A percentile compares a stretch with the other conserved stretches of the same genome.
phyloP scores from a whole-genome alignment of 2,113 vertebrate genomes.

The Heterotis niloticus region DNA sequence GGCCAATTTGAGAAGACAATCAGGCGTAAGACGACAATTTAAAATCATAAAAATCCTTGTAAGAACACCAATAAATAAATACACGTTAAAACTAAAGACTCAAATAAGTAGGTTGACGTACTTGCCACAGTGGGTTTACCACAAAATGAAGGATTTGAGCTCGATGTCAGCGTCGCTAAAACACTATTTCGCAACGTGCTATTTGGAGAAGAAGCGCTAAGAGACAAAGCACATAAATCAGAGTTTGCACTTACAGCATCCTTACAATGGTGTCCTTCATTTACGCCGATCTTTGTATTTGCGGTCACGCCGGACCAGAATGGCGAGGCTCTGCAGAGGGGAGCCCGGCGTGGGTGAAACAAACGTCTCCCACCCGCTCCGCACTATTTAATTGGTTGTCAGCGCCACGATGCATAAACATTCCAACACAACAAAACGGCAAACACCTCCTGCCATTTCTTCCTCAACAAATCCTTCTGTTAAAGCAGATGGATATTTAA shows the following conservation, averaged over 20 bases:
- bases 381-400: conserved; percentile 59
- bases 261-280: conserved; percentile 66
- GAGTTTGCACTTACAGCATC: conserved; percentile 67
- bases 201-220: background rate
- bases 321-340: background rate
- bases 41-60: background rate
- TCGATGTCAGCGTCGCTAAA: background rate
- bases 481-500: background rate
- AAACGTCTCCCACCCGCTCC: conserved; percentile 64
- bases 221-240: background rate
- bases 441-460: background rate
- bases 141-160: background rate
- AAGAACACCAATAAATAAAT: background rate
- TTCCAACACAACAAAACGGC: background rate
- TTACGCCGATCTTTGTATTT: background rate
- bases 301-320: background rate
- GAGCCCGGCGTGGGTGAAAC: background rate
- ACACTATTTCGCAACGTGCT: background rate
- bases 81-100: background rate
- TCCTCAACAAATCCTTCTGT: background rate
- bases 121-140: background rate
- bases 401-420: background rate
- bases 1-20: background rate
- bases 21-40: background rate
- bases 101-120: background rate